Evolutionary conservation across 2,888 invertebrate genomes (phyloP), one percentile per base, ranked within the genome.

Genomic region (Nudaria mundana): DNA sequence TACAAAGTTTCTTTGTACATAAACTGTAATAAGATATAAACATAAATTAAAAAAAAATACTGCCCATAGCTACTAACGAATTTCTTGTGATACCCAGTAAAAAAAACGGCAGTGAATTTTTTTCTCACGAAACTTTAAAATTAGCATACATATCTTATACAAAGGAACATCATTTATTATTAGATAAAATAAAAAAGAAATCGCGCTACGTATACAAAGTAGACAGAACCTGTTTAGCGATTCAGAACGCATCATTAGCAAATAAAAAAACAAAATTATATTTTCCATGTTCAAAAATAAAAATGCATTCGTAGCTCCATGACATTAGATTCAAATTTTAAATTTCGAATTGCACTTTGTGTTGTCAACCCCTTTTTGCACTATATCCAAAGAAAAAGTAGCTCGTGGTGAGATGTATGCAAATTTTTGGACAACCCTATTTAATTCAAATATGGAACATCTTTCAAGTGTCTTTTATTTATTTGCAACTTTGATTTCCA

Each of bases 141-240:
- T 80, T 76, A 75, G 66, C 80, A 82, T 77, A 65, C 45, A 23
- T 44, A 46, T 55, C 46, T 52, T 52, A 46, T 36, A 46, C 53
- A 31, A 44, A 67, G 62, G 58, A 56, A 58, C 70, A 78, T 74
- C 76, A 76, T 78, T 75, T 75, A 63, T 73, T 68, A 66, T 43
- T 52, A 63, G 45, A 66, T 50, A 62, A 66, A 66, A 53, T 44
- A 58, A 44, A 53, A 62, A 57, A 67, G 53, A 62, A 64, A 67
- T 70, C 71, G 71, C 73, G 65, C 64, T 62, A 64, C 67, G 75
- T 76, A 70, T 77, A 80, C 71, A 62, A 78, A 84, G 72, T 80
- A 85, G 81, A 81, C 82, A 82, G 82, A 85, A 83, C 83, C 75
- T 76, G 86, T 79, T 87, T 85, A 85, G 55, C 60, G 55, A 87